phyloP scores from a whole-genome alignment of 2,113 vertebrate genomes.

The Fregata magnificens region DNA sequence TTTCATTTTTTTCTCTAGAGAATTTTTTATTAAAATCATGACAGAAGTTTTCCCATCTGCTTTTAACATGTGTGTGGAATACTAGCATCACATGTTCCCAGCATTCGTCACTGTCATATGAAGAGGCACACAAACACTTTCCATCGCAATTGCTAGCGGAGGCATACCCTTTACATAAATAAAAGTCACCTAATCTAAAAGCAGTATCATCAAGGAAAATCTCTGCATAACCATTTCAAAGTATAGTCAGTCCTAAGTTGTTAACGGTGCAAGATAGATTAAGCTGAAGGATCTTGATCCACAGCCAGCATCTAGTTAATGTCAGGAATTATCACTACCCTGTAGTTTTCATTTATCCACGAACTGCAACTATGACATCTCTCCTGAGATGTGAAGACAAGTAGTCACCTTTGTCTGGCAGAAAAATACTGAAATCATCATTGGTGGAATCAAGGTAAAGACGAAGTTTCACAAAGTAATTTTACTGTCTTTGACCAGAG shows the following conservation, averaged over 20 bases:
- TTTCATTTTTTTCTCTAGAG: not conserved
- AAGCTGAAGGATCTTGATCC: not conserved
- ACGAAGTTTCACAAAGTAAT: not conserved
- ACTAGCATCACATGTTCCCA: not conserved
- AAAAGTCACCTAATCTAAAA: not conserved
- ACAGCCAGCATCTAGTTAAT: not conserved
- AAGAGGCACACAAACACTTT: not conserved
- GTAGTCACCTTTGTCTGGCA: not conserved
- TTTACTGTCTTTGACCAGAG: slow-evolving; percentile 29
- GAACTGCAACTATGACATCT: not conserved
- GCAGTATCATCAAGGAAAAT: not conserved
- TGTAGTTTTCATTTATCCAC: not conserved
- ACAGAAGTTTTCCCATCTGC: not conserved
- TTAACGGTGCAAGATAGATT: not conserved
- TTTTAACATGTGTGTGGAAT: not conserved
- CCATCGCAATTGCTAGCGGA: not conserved
- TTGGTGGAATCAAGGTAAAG: not conserved
- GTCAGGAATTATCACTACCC: not conserved
- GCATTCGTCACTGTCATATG: not conserved
- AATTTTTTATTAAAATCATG: not conserved
- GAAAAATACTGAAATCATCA: not conserved
- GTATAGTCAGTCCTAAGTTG: not conserved
- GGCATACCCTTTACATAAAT: not conserved
- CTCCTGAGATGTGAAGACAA: not conserved
- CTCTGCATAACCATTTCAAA: not conserved